phyloP scores from a whole-genome alignment of 2,888 invertebrate species.

The Leptura quadrifasciata region DNA sequence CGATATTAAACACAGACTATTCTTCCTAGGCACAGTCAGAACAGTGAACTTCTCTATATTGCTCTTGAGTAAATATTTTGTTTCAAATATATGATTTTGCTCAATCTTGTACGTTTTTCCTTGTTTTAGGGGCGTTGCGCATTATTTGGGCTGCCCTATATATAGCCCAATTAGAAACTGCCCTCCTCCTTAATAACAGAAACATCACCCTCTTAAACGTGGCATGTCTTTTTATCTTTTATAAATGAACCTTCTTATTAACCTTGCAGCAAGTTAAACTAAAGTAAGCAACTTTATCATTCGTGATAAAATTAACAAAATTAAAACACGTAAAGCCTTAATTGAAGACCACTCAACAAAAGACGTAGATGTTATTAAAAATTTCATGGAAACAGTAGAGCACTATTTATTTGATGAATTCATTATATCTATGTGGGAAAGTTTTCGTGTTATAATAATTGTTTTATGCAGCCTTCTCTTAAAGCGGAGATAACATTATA shows the following conservation, averaged over 20 bases:
- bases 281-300: slow-evolving; percentile 39
- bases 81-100: too few species aligned
- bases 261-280: slow-evolving; percentile 35
- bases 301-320: slow-evolving; percentile 46
- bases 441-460: slow-evolving; percentile 34
- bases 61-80: too few species aligned
- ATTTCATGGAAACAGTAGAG: slow-evolving; percentile 44
- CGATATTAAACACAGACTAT: too few species aligned
- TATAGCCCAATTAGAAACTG: slow-evolving; percentile 15
- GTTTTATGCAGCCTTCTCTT: slow-evolving; percentile 9
- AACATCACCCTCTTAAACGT: slow-evolving; percentile 23
- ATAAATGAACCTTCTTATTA: slow-evolving; percentile 43
- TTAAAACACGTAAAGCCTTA: slow-evolving; percentile 50
- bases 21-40: too few species aligned
- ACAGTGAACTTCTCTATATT: too few species aligned
- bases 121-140: too few species aligned
- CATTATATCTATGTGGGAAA: slow-evolving; percentile 34
- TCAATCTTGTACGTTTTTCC: too few species aligned
- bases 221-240: slow-evolving; percentile 28
- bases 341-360: slow-evolving; percentile 45
- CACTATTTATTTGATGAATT: slow-evolving; percentile 43
- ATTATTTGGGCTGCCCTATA: too few species aligned
- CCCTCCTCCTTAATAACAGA: slow-evolving; percentile 6
- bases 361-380: slow-evolving; percentile 44
- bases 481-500: slow-evolving; percentile 25